Percentiles rank a stretch among this genome's conserved stretches.
These are phyloP conservation scores for Euplexia lucipara DNA, from an alignment of 2,888 invertebrate genomes.

Conservation along the genomic window DNA sequence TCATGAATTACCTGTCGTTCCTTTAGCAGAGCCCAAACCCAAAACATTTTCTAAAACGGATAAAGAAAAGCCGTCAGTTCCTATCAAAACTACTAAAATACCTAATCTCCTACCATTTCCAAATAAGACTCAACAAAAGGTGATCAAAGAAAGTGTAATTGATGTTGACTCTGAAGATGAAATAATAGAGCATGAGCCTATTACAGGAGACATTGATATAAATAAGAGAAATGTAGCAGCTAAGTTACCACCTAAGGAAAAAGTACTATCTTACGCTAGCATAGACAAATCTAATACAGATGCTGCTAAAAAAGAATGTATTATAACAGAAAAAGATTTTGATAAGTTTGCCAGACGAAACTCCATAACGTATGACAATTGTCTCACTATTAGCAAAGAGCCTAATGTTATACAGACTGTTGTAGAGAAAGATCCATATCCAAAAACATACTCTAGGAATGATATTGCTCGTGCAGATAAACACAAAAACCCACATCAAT, in stretches of 20 bases:
- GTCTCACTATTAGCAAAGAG: slow-evolving; percentile 81
- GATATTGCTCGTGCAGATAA: slow-evolving; percentile 76
- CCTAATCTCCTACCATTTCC: slow-evolving; percentile 74
- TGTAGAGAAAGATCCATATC: slow-evolving; percentile 75
- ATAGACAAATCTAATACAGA: slow-evolving; percentile 58
- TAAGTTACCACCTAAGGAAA: slow-evolving; percentile 61
- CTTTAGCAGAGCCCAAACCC: slow-evolving; percentile 69
- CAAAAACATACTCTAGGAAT: slow-evolving; percentile 76
- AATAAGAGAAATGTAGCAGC: slow-evolving; percentile 60
- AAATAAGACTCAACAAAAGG: slow-evolving; percentile 69
- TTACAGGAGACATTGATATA: slow-evolving; percentile 73
- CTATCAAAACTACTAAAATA: slow-evolving; percentile 70
- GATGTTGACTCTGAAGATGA: slow-evolving; percentile 78
- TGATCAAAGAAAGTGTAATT: slow-evolving; percentile 63
- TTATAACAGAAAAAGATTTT: slow-evolving; percentile 88
- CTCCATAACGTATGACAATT: slow-evolving; percentile 84
- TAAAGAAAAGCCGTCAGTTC: slow-evolving; percentile 55
- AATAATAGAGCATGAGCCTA: slow-evolving; percentile 75
- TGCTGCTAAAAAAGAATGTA: slow-evolving; percentile 75
- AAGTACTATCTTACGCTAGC: slow-evolving; percentile 38
- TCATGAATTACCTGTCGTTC: slow-evolving; percentile 77
- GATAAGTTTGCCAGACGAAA: slow-evolving; percentile 87
- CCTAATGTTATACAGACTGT: slow-evolving; percentile 79
- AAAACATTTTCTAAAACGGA: slow-evolving; percentile 67
- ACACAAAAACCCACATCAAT: slow-evolving; percentile 74